phyloP scores from a whole-genome alignment of 2,113 vertebrate species.

The Riparia riparia region DNA sequence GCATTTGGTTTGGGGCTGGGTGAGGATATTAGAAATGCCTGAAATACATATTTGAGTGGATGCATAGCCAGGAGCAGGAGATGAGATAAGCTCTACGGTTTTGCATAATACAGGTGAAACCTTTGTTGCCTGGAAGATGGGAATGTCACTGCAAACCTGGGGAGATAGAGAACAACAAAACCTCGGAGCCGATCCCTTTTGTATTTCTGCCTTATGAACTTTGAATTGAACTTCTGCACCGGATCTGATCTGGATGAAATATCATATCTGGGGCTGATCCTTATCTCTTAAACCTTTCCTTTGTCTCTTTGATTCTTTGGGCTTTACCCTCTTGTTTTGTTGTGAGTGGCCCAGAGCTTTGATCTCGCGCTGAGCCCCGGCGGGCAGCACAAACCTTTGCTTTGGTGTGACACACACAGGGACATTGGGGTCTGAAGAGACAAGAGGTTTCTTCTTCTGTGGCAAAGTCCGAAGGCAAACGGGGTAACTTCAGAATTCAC shows the following conservation, averaged over 20 bases:
- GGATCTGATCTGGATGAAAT: slow-evolving; percentile 94
- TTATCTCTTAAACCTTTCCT: slow-evolving; percentile 98
- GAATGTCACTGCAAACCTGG: slow-evolving; percentile 1
- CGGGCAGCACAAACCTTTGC: slow-evolving; percentile 74
- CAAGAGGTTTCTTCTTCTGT: slow-evolving; percentile 78
- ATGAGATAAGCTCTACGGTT: neutral
- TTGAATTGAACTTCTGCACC: slow-evolving; percentile 89
- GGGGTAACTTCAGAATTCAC: slow-evolving; percentile 75
- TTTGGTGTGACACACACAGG: slow-evolving; percentile 65
- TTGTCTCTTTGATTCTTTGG: slow-evolving; percentile 93
- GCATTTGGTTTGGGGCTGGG: slow-evolving; percentile 42
- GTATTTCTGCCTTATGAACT: slow-evolving; percentile 80
- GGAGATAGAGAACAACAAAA: slow-evolving; percentile 26
- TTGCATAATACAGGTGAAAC: neutral
- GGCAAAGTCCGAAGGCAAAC: slow-evolving; percentile 63
- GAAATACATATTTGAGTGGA: slow-evolving; percentile 12
- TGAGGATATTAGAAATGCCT: slow-evolving; percentile 49
- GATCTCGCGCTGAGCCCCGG: slow-evolving; percentile 86
- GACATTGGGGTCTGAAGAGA: slow-evolving; percentile 64
- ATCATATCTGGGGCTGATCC: slow-evolving; percentile 94
- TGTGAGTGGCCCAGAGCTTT: slow-evolving; percentile 87
- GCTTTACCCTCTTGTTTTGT: slow-evolving; percentile 87
- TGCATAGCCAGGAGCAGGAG: slow-evolving; percentile 43
- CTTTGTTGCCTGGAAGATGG: slow-evolving; percentile 67
- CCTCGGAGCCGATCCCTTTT: slow-evolving; percentile 70